Evolutionary conservation across 2,797 vertebrate genomes (phyloP).

Genomic region (Rhinella marina): DNA sequence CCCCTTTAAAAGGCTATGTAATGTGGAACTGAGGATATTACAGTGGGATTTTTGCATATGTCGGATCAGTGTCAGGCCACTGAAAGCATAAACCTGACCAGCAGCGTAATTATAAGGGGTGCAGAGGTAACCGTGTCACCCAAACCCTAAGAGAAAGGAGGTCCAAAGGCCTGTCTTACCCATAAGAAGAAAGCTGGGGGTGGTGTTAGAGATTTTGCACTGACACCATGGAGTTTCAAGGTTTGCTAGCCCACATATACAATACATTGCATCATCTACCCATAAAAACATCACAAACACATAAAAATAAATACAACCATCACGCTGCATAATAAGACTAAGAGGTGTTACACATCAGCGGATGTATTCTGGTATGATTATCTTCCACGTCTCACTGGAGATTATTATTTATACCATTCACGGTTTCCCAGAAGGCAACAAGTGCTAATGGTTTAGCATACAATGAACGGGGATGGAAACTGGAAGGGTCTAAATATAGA

Average conservation of each 20-base stretch:
- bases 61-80: too few relatives aligned
- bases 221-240: too few relatives aligned
- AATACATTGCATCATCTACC: neutral
- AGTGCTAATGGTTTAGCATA: neutral
- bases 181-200: too few relatives aligned
- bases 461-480: conserved; percentile 22
- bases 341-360: neutral
- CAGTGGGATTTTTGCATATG: too few relatives aligned
- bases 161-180: too few relatives aligned
- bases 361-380: conserved; percentile 20
- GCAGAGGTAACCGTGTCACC: too few relatives aligned
- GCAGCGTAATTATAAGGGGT: too few relatives aligned
- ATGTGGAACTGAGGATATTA: too few relatives aligned
- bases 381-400: neutral
- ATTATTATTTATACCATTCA: conserved; percentile 30
- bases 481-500: conserved; percentile 40
- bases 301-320: neutral
- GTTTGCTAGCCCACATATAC: neutral
- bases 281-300: neutral
- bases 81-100: too few relatives aligned
- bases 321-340: neutral
- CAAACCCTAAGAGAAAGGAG: too few relatives aligned
- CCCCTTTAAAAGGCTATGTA: too few relatives aligned
- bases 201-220: too few relatives aligned
- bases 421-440: conserved; percentile 30